Conservation (phyloP, 1,140 invertebrate genomes). For the Euglossa dilemma region DNA sequence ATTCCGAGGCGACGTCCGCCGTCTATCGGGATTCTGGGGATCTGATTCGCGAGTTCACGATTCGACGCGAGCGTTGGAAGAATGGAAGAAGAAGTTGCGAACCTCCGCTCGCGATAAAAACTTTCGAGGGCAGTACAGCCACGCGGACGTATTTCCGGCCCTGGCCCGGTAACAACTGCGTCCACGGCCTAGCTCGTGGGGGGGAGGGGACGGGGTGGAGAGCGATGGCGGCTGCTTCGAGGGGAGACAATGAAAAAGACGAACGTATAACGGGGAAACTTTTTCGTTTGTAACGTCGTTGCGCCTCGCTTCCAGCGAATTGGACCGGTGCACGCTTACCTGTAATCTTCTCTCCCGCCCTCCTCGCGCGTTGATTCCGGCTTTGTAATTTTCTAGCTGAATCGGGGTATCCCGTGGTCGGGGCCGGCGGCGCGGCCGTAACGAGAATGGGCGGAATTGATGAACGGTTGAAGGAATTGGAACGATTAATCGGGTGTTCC, state of each 20-base stretch:
- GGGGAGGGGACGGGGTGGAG: not conserved
- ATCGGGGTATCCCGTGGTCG: not conserved
- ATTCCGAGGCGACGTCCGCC: constrained; percentile 38
- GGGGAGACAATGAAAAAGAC: constrained; percentile 63
- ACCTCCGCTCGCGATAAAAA: constrained; percentile 67
- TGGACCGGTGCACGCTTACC: constrained; percentile 34
- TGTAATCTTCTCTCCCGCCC: constrained; percentile 20
- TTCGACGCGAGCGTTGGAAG: constrained; percentile 40
- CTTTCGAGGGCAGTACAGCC: constrained; percentile 57
- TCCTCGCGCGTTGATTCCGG: not conserved
- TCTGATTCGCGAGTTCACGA: constrained; percentile 68
- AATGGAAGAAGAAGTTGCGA: constrained; percentile 68
- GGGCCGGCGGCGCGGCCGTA: not conserved
- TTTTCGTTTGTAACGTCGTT: constrained; percentile 47
- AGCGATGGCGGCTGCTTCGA: constrained; percentile 33
- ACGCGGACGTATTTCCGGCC: constrained; percentile 58
- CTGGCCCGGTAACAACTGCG: constrained; percentile 53
- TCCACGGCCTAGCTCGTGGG: not conserved
- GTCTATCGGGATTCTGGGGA: constrained; percentile 53
- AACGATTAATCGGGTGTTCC: constrained; percentile 12
- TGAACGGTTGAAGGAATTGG: not conserved
- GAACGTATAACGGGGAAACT: constrained; percentile 54
- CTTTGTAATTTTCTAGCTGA: constrained; percentile 32
- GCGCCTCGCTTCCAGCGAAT: constrained; percentile 45
- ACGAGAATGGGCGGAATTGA: not conserved